Percentiles rank a stretch among this genome's conserved stretches.
These are phyloP conservation scores for Onychorhynchus coronatus DNA, from an alignment of 2,113 vertebrate species.

Conservation along the genomic window DNA sequence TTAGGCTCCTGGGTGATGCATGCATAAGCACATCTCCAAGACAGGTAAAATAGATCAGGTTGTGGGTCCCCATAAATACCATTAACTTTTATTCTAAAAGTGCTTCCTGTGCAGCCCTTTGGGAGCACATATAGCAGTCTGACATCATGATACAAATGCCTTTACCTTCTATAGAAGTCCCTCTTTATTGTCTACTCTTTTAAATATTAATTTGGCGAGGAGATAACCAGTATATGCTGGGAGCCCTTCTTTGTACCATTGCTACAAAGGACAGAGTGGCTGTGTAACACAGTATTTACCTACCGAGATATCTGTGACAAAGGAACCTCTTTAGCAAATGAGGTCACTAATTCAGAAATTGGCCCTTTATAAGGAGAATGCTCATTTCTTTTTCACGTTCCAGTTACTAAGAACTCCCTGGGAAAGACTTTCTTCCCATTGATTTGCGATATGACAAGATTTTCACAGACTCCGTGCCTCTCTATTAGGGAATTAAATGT, in stretches of 20 bases:
- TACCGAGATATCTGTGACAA: constrained; percentile 45
- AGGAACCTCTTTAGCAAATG: constrained; percentile 59
- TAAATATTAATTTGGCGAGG: constrained; percentile 62
- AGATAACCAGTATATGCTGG: not conserved
- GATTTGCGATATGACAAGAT: constrained; percentile 59
- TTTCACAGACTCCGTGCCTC: not conserved
- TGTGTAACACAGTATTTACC: constrained; percentile 25
- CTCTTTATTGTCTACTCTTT: constrained; percentile 51
- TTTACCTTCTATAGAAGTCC: constrained; percentile 36
- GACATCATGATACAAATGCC: constrained; percentile 55
- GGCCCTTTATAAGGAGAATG: constrained; percentile 14
- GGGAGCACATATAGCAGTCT: constrained; percentile 48
- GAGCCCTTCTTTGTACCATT: constrained; percentile 28
- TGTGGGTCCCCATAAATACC: constrained; percentile 22
- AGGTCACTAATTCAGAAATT: constrained; percentile 59
- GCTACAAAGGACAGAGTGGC: constrained; percentile 9
- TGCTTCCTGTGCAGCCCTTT: constrained; percentile 39
- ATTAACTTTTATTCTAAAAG: constrained; percentile 55
- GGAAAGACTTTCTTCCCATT: constrained; percentile 63
- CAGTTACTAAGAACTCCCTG: not conserved
- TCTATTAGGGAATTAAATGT: constrained; percentile 46
- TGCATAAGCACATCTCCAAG: not conserved
- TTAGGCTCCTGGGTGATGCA: constrained; percentile 13
- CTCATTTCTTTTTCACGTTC: not conserved
- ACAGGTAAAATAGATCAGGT: constrained; percentile 17